These are phyloP conservation scores for Trissolcus japonicus DNA, from an alignment of 2,888 invertebrate genomes.

Conservation along the genomic window DNA sequence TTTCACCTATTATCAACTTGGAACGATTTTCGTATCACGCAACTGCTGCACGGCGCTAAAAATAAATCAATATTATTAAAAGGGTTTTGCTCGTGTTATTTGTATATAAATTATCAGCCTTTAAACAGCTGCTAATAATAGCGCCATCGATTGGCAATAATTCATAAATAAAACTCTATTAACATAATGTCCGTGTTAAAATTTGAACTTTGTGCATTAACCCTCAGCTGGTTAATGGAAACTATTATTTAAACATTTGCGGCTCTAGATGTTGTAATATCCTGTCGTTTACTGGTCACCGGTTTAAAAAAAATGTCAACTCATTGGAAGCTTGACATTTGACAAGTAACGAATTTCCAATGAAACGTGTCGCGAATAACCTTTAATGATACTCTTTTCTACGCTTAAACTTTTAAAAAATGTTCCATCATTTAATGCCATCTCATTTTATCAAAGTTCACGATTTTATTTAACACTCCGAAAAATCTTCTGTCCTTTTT, in stretches of 20 bases:
- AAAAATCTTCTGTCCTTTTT: too few relatives aligned
- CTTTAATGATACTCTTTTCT: not conserved
- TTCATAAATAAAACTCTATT: conserved; percentile 9
- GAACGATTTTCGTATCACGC: too few relatives aligned
- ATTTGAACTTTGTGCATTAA: not conserved
- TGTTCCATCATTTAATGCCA: too few relatives aligned
- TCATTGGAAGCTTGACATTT: not conserved
- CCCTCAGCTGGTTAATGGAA: not conserved
- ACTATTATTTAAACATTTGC: not conserved
- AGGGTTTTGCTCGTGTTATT: conserved; percentile 2
- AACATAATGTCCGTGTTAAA: not conserved
- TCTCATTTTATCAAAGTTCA: too few relatives aligned
- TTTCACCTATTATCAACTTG: too few relatives aligned
- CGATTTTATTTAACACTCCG: too few relatives aligned
- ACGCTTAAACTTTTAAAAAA: too few relatives aligned
- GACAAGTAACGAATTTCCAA: conserved; percentile 1
- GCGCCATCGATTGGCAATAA: conserved; percentile 2
- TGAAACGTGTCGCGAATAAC: conserved; percentile 4
- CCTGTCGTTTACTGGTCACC: too few relatives aligned
- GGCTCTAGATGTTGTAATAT: not conserved
- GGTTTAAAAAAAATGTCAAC: too few relatives aligned
- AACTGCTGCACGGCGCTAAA: too few relatives aligned
- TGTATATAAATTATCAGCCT: conserved; percentile 5
- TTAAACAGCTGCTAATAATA: conserved; percentile 4
- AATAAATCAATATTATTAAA: conserved; percentile 4